Conservation (phyloP, 2,888 invertebrate species). For the Plutella xylostella region DNA sequence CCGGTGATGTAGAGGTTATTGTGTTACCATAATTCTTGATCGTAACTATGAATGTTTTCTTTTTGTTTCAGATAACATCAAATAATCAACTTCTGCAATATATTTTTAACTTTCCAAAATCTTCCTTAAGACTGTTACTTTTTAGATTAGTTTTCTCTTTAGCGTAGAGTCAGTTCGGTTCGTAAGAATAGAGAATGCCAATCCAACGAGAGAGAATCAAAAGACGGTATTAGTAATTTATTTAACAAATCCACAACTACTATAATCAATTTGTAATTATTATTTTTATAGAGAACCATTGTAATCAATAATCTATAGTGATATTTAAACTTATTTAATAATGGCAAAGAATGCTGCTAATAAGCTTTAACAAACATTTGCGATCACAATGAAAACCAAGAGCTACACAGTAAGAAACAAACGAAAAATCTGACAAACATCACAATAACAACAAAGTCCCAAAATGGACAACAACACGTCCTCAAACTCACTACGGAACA, state of each 20-base stretch:
- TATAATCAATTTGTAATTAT: constrained; percentile 37
- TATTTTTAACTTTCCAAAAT: constrained; percentile 51
- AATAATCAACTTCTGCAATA: constrained; percentile 40
- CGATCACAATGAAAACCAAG: not conserved
- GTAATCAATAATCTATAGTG: constrained; percentile 14
- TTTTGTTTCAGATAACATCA: constrained; percentile 60
- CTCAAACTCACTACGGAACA: constrained; percentile 49
- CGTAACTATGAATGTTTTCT: too few relatives aligned
- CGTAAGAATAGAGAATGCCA: constrained; percentile 44
- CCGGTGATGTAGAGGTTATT: too few relatives aligned
- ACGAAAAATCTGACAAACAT: constrained; percentile 12
- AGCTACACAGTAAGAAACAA: too few relatives aligned
- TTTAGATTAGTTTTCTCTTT: constrained; percentile 39
- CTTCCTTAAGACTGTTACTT: constrained; percentile 62
- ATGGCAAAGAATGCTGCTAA: not conserved
- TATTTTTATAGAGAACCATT: constrained; percentile 26
- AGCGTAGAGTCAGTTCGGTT: constrained; percentile 34
- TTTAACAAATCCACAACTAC: too few relatives aligned
- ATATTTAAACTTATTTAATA: not conserved
- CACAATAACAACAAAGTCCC: constrained; percentile 30
- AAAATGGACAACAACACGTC: constrained; percentile 65
- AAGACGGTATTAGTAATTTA: constrained; percentile 65
- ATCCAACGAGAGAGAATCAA: constrained; percentile 60
- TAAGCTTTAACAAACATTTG: not conserved
- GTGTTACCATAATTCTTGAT: too few relatives aligned